Percentiles rank a stretch among this genome's conserved stretches.
Evolutionary conservation across 1,140 invertebrate species (phyloP).

Genomic region (Pantala flavescens): DNA sequence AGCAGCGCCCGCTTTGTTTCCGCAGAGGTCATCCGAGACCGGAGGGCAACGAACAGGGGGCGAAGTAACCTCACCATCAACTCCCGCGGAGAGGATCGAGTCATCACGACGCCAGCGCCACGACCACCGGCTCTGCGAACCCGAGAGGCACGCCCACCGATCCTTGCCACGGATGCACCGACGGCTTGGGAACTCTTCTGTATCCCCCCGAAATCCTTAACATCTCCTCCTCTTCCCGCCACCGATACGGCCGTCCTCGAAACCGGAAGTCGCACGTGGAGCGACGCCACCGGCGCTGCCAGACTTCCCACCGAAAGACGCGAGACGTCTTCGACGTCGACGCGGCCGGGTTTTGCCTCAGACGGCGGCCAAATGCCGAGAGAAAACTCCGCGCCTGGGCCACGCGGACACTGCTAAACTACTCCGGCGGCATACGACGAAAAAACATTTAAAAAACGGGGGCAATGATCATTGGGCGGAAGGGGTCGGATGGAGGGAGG

Average conservation of each 20-base stretch:
- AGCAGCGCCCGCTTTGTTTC: no score
- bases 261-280: no score
- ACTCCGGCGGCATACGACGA: not conserved
- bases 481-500: not conserved
- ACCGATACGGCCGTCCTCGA: not conserved
- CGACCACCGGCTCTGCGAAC: not conserved
- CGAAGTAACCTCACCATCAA: not conserved
- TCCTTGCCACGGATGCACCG: slow-evolving; percentile 1
- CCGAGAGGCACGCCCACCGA: not conserved
- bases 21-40: not conserved
- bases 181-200: no score
- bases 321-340: no score
- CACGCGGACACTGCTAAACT: not conserved
- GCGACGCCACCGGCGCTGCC: no score
- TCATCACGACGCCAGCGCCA: not conserved
- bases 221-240: not conserved
- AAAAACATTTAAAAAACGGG: not conserved
- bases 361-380: not conserved
- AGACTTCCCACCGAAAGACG: no score
- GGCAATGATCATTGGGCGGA: slow-evolving; percentile 7
- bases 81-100: not conserved
- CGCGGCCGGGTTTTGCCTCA: no score
- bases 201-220: not conserved
- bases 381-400: not conserved
- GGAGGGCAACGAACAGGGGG: not conserved